Conservation (phyloP, 1,140 invertebrate genomes). For the Psix sp. region DNA sequence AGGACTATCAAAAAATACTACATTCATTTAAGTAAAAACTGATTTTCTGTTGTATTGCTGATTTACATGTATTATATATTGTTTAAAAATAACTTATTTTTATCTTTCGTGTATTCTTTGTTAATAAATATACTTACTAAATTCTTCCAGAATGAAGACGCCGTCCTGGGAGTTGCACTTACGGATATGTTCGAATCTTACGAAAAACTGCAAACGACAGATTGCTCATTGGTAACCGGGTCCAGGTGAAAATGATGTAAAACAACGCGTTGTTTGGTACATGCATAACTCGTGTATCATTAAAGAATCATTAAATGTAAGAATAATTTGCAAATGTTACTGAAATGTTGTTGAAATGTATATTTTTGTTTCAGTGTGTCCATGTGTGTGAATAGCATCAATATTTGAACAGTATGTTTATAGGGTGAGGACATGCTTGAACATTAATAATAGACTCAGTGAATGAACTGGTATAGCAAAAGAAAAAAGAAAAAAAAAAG, state of each 20-base stretch:
- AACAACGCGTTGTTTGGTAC: constrained; percentile 39
- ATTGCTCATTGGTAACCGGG: constrained; percentile 33
- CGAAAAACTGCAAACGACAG: constrained; percentile 95
- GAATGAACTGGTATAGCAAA: constrained; percentile 30
- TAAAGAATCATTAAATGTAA: neutral
- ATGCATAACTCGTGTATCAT: constrained; percentile 39
- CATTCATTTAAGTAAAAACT: no score
- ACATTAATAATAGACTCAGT: constrained; percentile 39
- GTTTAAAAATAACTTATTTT: no score
- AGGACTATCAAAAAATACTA: no score
- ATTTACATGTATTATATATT: no score
- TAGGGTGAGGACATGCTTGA: constrained; percentile 27
- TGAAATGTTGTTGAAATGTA: no score
- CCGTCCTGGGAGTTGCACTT: constrained; percentile 99
- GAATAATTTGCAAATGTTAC: no score
- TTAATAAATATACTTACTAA: constrained; percentile 96
- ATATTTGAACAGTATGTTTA: constrained; percentile 23
- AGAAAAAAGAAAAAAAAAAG: constrained; percentile 19
- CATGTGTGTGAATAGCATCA: constrained; percentile 24
- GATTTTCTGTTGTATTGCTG: no score
- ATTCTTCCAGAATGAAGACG: constrained; percentile 99
- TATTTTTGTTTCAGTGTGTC: no score
- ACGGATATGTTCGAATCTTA: constrained; percentile 98
- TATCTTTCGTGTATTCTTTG: no score
- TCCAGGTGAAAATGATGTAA: constrained; percentile 5